Conservation (phyloP, 2,888 invertebrate species). For the Amphipyra tragopoginis region DNA sequence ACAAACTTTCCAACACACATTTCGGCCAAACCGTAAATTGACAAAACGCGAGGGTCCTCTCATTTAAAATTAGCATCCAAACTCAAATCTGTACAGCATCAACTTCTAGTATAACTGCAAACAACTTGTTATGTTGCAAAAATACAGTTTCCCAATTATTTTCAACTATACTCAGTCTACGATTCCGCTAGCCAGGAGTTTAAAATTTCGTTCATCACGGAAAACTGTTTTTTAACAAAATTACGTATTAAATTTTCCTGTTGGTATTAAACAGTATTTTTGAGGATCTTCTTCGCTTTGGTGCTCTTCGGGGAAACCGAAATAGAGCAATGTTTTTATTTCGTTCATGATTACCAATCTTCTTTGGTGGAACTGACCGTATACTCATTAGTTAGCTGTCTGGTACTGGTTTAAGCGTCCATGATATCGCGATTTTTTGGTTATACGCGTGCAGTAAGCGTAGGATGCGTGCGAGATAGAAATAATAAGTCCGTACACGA, state of each 20-base stretch:
- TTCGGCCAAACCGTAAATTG: slow-evolving; percentile 10
- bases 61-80: slow-evolving; percentile 9
- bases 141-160: slow-evolving; percentile 37
- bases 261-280: not conserved
- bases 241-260: slow-evolving; percentile 2
- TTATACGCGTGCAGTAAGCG: too few relatives aligned
- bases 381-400: too few relatives aligned
- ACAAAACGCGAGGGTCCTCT: not conserved
- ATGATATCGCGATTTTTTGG: not conserved
- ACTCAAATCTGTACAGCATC: slow-evolving; percentile 9
- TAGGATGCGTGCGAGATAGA: too few relatives aligned
- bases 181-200: slow-evolving; percentile 16
- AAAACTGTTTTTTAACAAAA: slow-evolving; percentile 10
- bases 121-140: slow-evolving; percentile 27
- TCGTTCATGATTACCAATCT: not conserved
- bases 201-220: slow-evolving; percentile 21
- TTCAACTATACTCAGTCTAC: slow-evolving; percentile 10
- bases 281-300: not conserved
- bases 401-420: too few relatives aligned
- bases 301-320: not conserved
- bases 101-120: slow-evolving; percentile 8
- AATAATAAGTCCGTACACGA: too few relatives aligned
- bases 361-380: not conserved
- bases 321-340: not conserved
- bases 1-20: not conserved